These are phyloP conservation scores for Esox masquinongy DNA, from an alignment of 2,797 vertebrate species.

Conservation along the genomic window DNA sequence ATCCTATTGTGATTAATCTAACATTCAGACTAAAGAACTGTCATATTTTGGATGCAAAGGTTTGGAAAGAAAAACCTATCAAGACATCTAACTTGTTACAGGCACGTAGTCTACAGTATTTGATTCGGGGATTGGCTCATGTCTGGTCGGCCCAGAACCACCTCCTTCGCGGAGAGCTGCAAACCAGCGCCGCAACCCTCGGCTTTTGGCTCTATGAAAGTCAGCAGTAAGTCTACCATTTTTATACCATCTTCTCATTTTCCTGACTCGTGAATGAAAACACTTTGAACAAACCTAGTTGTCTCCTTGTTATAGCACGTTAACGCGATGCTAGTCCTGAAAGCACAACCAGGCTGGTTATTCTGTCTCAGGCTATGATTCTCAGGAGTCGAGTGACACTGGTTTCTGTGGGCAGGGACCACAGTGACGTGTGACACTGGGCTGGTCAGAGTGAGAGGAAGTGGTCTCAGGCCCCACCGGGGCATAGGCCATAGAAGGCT, in stretches of 20 bases:
- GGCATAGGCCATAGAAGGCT: constrained; percentile 23
- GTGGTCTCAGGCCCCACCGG: constrained; percentile 42
- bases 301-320: background rate
- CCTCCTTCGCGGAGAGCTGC: constrained; percentile 99
- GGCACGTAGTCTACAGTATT: constrained; percentile 55
- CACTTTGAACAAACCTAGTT: background rate
- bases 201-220: constrained; percentile 99
- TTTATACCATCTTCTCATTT: background rate
- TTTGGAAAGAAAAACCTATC: constrained; percentile 38
- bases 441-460: constrained; percentile 49
- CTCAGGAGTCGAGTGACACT: constrained; percentile 30
- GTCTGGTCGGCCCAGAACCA: constrained; percentile 98
- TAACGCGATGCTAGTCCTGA: constrained; percentile 35
- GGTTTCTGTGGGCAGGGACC: constrained; percentile 25
- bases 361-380: constrained; percentile 48
- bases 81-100: constrained; percentile 57
- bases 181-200: constrained; percentile 98
- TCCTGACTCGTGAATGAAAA: background rate
- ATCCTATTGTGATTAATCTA: constrained; percentile 40
- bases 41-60: constrained; percentile 69
- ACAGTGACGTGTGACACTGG: constrained; percentile 44
- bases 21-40: constrained; percentile 43
- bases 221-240: constrained; percentile 92
- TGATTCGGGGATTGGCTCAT: constrained; percentile 77
- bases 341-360: constrained; percentile 47